Evolutionary conservation across 2,797 vertebrate species (phyloP), one percentile per base, ranked within the genome.

Genomic region (Ficedula albicollis): DNA sequence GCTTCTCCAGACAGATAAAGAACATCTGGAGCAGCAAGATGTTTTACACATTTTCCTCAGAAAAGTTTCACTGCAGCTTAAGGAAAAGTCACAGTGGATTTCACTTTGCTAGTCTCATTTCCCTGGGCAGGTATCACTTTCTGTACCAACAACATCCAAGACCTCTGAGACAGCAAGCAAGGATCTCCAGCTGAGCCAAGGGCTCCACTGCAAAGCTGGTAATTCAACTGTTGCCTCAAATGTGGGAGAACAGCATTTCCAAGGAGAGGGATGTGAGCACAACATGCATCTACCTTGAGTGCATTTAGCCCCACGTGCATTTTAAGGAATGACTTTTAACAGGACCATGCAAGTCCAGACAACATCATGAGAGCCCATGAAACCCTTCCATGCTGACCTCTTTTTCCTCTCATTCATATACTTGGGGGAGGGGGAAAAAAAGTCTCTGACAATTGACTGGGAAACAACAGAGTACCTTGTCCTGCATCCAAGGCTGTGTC

Each of bases 271-370:
- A 34, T 7, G n/a, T 2, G 13, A 83, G 23, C n/a, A 51, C 44
- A 81, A 30, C 0, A 8, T 15, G 17, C 5, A 0, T 25, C 70
- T 9, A 87, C 23, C 34, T 29, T 21, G 15, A 72, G 49, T 3
- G 26, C 15, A 18, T 72, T 48, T 25, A 48, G 14, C 21, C 26
- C 6, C 9, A 2, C 0, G 0, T 3, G 4, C 11, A 22, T n/a
- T 32, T 3, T 13, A 44, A 49, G n/a, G 39, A 76, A 73, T 1
- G 51, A 34, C 23, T 77, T 64, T 55, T n/a, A 77, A 26, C 5
- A 44, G 54, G 27, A 60, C 41, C 26, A 26, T 0, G 0, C 6
- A 72, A 58, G 78, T 8, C 25, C 36, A 64, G 38, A 26, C 18
- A 73, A 30, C 16, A 39, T 0, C 14, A 34, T 11, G 34, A 38